A percentile compares a stretch with the other conserved stretches of the same genome.
phyloP scores from a whole-genome alignment of 2,888 invertebrate genomes.

The Ganaspis brasiliensis region DNA sequence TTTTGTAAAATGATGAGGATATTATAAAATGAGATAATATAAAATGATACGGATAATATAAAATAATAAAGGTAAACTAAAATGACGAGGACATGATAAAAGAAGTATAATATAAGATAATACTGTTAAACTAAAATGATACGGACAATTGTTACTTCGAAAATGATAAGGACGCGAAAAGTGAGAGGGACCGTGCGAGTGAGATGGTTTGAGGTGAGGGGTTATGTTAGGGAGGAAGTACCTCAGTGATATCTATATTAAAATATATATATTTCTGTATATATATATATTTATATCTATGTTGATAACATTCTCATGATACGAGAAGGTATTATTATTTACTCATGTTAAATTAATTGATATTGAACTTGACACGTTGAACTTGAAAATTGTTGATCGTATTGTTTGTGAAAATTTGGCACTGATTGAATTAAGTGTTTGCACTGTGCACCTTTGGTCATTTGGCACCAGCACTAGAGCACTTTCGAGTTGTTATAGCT shows the following conservation, averaged over 20 bases:
- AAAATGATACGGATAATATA: conserved; percentile 14
- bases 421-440: conserved; percentile 34
- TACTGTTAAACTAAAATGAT: too few relatives aligned
- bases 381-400: conserved; percentile 14
- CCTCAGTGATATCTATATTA: conserved; percentile 34
- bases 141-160: too few relatives aligned
- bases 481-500: conserved; percentile 41
- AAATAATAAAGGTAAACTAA: too few relatives aligned
- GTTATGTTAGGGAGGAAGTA: conserved; percentile 42
- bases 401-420: conserved; percentile 36
- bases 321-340: not conserved
- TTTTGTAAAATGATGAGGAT: too few relatives aligned
- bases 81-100: too few relatives aligned
- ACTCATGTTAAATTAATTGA: not conserved
- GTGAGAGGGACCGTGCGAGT: conserved; percentile 43
- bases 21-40: too few relatives aligned
- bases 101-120: too few relatives aligned
- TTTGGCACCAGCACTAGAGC: conserved; percentile 47
- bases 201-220: conserved; percentile 45
- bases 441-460: conserved; percentile 45
- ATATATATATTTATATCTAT: not conserved
- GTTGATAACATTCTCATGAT: not conserved
- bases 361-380: conserved; percentile 1
- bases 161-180: conserved; percentile 59
- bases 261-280: not conserved